Evolutionary conservation across 1,140 invertebrate genomes (phyloP), one percentile per base, ranked within the genome.

Genomic region (Doryteuthis pealeii): DNA sequence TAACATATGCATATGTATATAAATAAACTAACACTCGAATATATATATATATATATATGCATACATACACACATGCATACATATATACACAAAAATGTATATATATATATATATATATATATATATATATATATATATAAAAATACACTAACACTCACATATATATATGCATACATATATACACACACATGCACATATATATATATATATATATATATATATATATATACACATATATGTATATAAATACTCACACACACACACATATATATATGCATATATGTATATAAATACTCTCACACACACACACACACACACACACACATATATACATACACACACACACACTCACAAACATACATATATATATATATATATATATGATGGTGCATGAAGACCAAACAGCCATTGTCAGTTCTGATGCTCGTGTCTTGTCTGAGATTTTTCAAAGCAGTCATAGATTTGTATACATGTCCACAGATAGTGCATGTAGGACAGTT

Each of bases 311-410:
- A 49, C 45, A 49, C 45, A 49, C 45, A 49, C 45, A 49, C 45
- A 49, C 22, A 49, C 22, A 49, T 22, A 49, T 22, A 49, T 22
- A 49, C 45, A 49, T 22, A 49, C 45, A 49, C 22, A 49, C 22
- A 49, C 22, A 49, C 22, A 49, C 22, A 49, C 22, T 10, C 22
- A 49, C 22, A 49, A 10, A 49, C 22, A 49, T 49, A 49, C 22
- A 49, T 49, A 49, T 49, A 49, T 49, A 49, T 49, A 49, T 49
- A 49, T 49, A 49, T 49, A 49, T 49, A 49, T 49, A 49, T 49
- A 49, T 49, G 22, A 10, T 10, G 45, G 22, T 49, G 45, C 8
- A n/a, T n/a, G n/a, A n/a, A n/a, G n/a, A n/a, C n/a, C n/a, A n/a
- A n/a, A n/a, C n/a, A n/a, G n/a, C n/a, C n/a, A n/a, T n/a, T n/a